phyloP scores from a whole-genome alignment of 2,888 invertebrate genomes.

The Conchocele bisecta region DNA sequence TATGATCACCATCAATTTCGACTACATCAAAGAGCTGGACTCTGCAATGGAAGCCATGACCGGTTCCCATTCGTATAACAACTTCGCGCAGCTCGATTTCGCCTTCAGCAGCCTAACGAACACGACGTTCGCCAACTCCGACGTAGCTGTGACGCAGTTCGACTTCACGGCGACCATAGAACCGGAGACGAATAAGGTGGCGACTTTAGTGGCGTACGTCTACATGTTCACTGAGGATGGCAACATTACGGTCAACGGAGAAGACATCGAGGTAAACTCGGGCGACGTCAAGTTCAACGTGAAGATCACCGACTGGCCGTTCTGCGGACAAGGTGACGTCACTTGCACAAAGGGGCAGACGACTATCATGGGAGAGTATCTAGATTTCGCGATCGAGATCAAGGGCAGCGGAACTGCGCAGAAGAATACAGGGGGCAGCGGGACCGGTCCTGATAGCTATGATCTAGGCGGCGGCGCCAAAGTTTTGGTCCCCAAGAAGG shows the following conservation, averaged over 20 bases:
- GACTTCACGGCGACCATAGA: conserved; percentile 22
- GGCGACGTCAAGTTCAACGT: conserved; percentile 55
- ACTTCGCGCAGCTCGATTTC: conserved; percentile 18
- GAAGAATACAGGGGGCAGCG: too few relatives aligned
- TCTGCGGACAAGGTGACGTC: conserved; percentile 27
- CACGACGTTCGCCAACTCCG: conserved; percentile 15
- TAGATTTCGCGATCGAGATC: neutral
- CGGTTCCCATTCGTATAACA: conserved; percentile 10
- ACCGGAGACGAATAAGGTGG: neutral
- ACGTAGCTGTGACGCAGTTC: conserved; percentile 31
- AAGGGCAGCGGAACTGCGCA: too few relatives aligned
- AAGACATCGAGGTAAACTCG: conserved; percentile 11
- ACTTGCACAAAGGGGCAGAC: conserved; percentile 4
- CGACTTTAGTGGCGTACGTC: conserved; percentile 23
- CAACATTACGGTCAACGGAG: conserved; percentile 30
- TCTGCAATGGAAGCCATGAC: neutral
- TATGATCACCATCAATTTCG: conserved; percentile 10
- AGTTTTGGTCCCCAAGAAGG: too few relatives aligned
- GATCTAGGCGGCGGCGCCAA: too few relatives aligned
- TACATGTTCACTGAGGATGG: conserved; percentile 43
- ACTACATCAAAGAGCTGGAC: conserved; percentile 20
- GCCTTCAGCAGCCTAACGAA: conserved; percentile 8
- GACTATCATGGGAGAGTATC: conserved; percentile 11
- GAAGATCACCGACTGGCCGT: conserved; percentile 40
- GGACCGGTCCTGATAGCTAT: too few relatives aligned